These are phyloP conservation scores for Oncorhynchus nerka DNA, from an alignment of 2,113 vertebrate species.

Conservation along the genomic window DNA sequence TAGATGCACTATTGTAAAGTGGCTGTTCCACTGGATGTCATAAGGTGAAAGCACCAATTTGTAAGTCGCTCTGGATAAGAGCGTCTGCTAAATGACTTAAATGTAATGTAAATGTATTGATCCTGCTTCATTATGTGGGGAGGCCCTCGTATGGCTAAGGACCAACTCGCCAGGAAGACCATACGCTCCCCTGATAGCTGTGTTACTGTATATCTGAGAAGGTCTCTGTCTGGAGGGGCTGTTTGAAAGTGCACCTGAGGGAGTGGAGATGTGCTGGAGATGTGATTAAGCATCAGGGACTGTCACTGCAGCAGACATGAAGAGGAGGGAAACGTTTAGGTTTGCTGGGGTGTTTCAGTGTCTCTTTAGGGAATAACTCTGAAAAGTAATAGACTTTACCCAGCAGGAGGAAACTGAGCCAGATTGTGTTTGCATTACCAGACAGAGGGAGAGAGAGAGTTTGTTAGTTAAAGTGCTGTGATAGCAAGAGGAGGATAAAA, in stretches of 20 bases:
- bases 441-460: not conserved
- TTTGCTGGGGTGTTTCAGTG: not conserved
- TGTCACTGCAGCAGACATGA: not conserved
- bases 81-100: no score
- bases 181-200: not conserved
- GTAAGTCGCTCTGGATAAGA: no score
- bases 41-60: no score
- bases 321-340: not conserved
- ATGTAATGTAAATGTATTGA: no score
- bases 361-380: not conserved
- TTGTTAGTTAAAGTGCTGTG: not conserved
- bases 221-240: not conserved
- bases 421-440: not conserved
- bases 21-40: no score
- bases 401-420: not conserved
- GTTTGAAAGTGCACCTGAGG: not conserved
- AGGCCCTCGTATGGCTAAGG: no score
- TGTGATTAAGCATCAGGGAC: not conserved
- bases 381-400: not conserved
- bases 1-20: no score
- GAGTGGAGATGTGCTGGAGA: not conserved
- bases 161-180: not conserved
- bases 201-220: not conserved
- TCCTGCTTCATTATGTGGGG: no score
- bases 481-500: conserved; percentile 11